phyloP scores from a whole-genome alignment of 2,113 vertebrate genomes.

The Aramus guarauna region DNA sequence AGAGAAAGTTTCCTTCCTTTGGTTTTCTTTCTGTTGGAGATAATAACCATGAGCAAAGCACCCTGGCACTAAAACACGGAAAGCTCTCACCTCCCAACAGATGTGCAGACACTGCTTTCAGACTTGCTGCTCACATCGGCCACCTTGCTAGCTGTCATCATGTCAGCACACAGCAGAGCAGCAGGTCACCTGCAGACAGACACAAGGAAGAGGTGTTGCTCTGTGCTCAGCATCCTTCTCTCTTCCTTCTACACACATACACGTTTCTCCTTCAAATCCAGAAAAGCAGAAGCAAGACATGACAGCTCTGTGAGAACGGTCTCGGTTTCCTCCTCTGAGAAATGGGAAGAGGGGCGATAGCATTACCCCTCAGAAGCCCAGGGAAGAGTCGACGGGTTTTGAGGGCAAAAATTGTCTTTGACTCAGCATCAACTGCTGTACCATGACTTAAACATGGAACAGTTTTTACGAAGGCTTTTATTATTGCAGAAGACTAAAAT shows the following conservation, averaged over 20 bases:
- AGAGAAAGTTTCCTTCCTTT: background rate
- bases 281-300: background rate
- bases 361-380: background rate
- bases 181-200: constrained; percentile 58
- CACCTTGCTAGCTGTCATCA: constrained; percentile 84
- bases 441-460: background rate
- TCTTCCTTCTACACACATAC: background rate
- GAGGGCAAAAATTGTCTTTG: background rate
- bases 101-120: constrained; percentile 79
- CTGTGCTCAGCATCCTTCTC: background rate
- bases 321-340: background rate
- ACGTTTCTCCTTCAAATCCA: background rate
- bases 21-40: background rate
- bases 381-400: background rate
- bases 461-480: background rate
- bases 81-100: constrained; percentile 78
- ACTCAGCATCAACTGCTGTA: background rate
- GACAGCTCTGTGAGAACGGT: background rate
- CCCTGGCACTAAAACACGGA: background rate
- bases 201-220: background rate
- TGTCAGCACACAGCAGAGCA: constrained; percentile 85
- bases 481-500: background rate
- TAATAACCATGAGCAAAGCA: background rate
- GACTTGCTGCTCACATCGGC: constrained; percentile 82
- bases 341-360: background rate